Evolutionary conservation across 2,888 invertebrate genomes (phyloP), one percentile per base, ranked within the genome.

Genomic region (Epinotia brunnichana): DNA sequence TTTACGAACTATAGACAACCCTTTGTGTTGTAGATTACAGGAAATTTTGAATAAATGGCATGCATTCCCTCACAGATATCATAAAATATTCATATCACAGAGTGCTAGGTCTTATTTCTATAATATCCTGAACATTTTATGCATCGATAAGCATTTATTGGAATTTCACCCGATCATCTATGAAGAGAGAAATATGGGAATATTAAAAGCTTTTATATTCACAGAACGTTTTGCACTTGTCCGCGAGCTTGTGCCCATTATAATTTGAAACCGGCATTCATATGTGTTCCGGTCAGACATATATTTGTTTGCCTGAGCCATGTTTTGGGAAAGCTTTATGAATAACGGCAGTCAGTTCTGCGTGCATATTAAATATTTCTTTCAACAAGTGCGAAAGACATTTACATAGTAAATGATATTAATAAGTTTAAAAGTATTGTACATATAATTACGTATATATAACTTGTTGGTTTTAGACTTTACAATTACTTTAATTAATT

Each of bases 91-190:
- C 61, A 61, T 17, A 54, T 61, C 66, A 35, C 71, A 67, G 54
- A 29, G 53, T 51, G 4, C 39, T 21, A 59, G 60, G 51, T 35
- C 57, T 39, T 39, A 57, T 17, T n/a, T 72, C 41, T 64, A 62
- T 68, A 19, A 61, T 67, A 56, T 67, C 57, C 19, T 51, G 21
- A 68, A 29, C 62, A 69, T 73, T 73, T 73, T 73, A 68, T 62
- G 72, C 62, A 63, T 73, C 73, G 41, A 73, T 63, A 73, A 73
- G 68, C 51, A 69, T 63, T 72, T 73, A 73, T 73, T 73, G 73
- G 73, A 73, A 57, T 63, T 73, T 63, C 48, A n/a, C 63, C 24
- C 53, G 57, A 73, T 69, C 73, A 51, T 57, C 51, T 51, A 57
- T n/a, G 73, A 41, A 68, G 53, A 41, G 29, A 15, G 29, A 62